Evolutionary conservation across 2,797 vertebrate species (phyloP), one percentile per base, ranked within the genome.

Genomic region (Enteromius trimaculatus): DNA sequence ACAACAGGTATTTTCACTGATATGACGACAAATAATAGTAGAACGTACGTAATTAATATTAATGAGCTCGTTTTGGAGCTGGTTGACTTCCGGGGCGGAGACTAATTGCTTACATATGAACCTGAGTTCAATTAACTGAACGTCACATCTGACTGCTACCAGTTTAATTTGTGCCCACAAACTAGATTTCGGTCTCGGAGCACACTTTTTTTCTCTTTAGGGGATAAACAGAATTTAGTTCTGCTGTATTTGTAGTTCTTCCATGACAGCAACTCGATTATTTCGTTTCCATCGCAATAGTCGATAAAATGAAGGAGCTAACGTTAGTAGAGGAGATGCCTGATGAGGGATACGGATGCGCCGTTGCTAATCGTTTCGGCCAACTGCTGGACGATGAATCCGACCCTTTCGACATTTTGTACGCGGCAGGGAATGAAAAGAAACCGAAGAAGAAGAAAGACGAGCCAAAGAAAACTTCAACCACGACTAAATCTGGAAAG

Each of bases 351-450:
- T 98, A 94, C 83, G 95, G 97, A 0, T 99, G 98, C 87, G 90
- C 87, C 0, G 94, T 98, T 66, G 93, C 91, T 17, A 99, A 99
- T 92, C 94, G 97, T 89, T 99, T 97, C 92, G 94, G 92, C 79
- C 89, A 95, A 79, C 96, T 99, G 37, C 92, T 96, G 88, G 97
- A 98, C 84, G 96, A 97, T 79, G 96, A 97, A 3, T 94, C 95
- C 0, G 97, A 99, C 89, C 97, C 97, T 17, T 96, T 97, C 83
- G 97, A 99, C 89, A 70, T 95, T 76, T 92, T 98, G 21, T 92
- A 87, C n/a, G 90, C 95, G 86, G 95, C 92, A 19, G 90, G 92
- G 23, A 90, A 90, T 39, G 91, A 91, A 76, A 93, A 93, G 60
- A 90, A 92, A 69, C 91, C 88, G 9, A 87, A 88, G 44, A 91